Conservation (phyloP, 2,888 invertebrate species). For the Callinectes sapidus region DNA sequence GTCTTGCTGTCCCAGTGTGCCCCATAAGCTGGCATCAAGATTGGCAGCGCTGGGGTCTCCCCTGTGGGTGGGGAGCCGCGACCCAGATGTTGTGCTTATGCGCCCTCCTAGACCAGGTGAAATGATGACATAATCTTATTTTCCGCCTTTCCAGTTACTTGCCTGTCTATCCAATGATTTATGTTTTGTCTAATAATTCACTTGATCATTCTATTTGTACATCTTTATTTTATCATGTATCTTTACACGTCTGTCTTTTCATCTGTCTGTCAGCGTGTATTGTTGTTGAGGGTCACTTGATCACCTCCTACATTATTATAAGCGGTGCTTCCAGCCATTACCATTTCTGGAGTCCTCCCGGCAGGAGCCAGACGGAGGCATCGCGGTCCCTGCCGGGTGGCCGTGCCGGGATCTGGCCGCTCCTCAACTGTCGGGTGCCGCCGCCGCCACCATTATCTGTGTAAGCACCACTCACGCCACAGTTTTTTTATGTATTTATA, state of each 20-base stretch:
- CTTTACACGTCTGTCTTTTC: background rate
- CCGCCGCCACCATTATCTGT: slow-evolving; percentile 18
- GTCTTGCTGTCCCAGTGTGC: background rate
- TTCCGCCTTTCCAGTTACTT: background rate
- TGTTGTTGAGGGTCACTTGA: background rate
- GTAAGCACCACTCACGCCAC: slow-evolving; percentile 3
- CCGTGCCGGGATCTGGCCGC: background rate
- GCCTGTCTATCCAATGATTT: background rate
- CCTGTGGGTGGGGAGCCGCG: slow-evolving; percentile 10
- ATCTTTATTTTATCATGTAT: background rate
- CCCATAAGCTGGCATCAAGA: background rate
- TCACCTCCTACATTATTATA: background rate
- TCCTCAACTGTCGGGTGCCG: background rate
- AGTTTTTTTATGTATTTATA: no score
- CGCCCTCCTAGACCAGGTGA: background rate
- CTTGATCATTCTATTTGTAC: background rate
- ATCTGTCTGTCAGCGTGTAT: background rate
- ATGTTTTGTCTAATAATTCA: background rate
- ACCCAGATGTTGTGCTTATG: background rate
- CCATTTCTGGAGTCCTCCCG: background rate
- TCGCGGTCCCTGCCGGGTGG: background rate
- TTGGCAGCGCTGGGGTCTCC: background rate
- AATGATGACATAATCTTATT: background rate
- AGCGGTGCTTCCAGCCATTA: background rate
- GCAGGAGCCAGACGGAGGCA: background rate